A percentile compares a stretch with the other conserved stretches of the same genome.
These are phyloP conservation scores for Napeogenes sylphis DNA, from an alignment of 2,888 invertebrate species.

Conservation along the genomic window DNA sequence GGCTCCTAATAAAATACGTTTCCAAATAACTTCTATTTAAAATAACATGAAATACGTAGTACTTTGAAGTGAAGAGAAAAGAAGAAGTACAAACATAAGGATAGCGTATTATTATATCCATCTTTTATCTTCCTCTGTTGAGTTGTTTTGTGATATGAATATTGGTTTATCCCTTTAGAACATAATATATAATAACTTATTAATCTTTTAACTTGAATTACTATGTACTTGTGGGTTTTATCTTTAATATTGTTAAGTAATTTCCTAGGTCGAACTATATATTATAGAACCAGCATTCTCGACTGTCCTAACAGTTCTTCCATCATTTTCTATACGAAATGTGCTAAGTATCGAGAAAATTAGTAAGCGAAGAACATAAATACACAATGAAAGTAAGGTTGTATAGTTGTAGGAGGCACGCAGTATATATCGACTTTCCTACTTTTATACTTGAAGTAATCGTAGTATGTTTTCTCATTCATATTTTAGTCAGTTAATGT, in stretches of 20 bases:
- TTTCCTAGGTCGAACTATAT: conserved; percentile 28
- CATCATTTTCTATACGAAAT: not conserved
- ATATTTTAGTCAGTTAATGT: conserved; percentile 72
- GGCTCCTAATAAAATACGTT: conserved; percentile 45
- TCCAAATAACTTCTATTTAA: conserved; percentile 34
- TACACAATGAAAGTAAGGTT: conserved; percentile 44
- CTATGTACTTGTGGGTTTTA: conserved; percentile 25
- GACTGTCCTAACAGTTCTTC: conserved; percentile 1
- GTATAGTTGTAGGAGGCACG: conserved; percentile 47
- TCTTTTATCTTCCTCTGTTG: conserved; percentile 27
- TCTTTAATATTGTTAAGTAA: conserved; percentile 28
- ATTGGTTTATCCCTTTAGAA: conserved; percentile 26
- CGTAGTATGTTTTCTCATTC: conserved; percentile 63
- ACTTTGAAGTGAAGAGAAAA: conserved; percentile 26
- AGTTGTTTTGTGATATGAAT: conserved; percentile 18
- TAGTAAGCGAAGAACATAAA: conserved; percentile 10
- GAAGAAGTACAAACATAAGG: conserved; percentile 29
- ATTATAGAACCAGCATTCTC: not conserved
- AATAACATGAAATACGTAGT: conserved; percentile 29
- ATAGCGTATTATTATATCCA: conserved; percentile 22
- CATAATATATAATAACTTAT: conserved; percentile 23
- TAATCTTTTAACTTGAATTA: conserved; percentile 23
- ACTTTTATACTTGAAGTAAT: conserved; percentile 43
- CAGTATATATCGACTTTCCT: conserved; percentile 42
- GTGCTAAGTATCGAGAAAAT: conserved; percentile 5